Base-by-base conservation (phyloP, 2,113 vertebrate species). In the Cranoglanis bouderius region DNA sequence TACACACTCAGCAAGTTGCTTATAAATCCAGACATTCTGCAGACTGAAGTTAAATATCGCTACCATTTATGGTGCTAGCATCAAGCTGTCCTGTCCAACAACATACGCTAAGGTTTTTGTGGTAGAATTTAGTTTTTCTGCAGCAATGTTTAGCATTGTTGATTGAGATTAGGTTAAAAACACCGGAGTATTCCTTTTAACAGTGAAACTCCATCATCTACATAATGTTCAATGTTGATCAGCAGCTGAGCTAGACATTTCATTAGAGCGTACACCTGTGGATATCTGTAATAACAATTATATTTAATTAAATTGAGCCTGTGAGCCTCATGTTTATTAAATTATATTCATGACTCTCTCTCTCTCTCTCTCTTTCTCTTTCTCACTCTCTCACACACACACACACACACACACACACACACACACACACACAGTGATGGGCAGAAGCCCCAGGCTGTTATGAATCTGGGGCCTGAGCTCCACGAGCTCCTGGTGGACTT, bases 401-500 rank as follows among this genome's bases (percentile, higher is more conserved):
- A 32, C 29, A 7, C 81, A 55, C 46, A 38, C 32, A 57, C 24
- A 49, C 59, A 53, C 49, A 38, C 72, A 40, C 63, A n/a, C 40
- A 21, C 84, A 40, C 29, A 46, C 32, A 46, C 59, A 93, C 95
- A n/a, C 93, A 99, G 98, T 93, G 97, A 99, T 90, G 96, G 95
- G 61, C 89, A 94, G 91, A 92, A 90, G 53, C 94, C 95, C 80
- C 96, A 94, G 53, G 93, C 94, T 13, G 29, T 82, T 65, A 89
- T 97, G 21, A 95, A 94, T 55, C 86, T 96, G 59, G 92, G 96
- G 1, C 95, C 96, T 3, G 91, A 93, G 55, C 84, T 99, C 84
- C 96, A 97, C 16, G 97, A 99, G 92, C 96, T 95, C 57, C 96
- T 97, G 90, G 92, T 99, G 12, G 96, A 97, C 51, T 91, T 98